Conservation (phyloP, 2,888 invertebrate genomes). For the Chrysodeixis includens region DNA sequence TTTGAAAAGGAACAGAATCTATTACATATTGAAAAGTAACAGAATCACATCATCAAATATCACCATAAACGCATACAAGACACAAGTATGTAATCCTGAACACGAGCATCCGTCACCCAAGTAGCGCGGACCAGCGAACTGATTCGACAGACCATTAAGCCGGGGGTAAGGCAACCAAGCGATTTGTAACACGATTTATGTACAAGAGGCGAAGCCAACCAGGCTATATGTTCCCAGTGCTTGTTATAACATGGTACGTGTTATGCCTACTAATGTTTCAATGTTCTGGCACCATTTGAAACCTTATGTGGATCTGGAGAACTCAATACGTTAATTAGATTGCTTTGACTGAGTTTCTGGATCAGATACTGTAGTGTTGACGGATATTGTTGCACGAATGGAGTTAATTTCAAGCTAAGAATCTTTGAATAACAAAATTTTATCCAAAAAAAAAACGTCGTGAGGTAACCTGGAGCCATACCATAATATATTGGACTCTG, state of each 20-base stretch:
- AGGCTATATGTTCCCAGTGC: conserved; percentile 51
- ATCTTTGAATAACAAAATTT: too few species aligned
- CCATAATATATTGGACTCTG: too few species aligned
- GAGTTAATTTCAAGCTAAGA: too few species aligned
- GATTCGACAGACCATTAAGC: conserved; percentile 63
- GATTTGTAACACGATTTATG: conserved; percentile 67
- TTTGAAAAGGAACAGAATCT: too few species aligned
- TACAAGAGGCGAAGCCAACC: conserved; percentile 41
- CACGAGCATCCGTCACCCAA: conserved; percentile 46
- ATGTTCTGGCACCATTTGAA: background rate
- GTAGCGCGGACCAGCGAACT: conserved; percentile 51
- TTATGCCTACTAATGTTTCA: conserved; percentile 25
- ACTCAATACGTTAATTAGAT: background rate
- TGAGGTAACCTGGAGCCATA: too few species aligned
- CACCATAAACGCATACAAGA: conserved; percentile 33
- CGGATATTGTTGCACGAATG: too few species aligned
- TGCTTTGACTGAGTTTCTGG: background rate
- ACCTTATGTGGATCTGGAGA: background rate
- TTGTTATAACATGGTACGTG: conserved; percentile 27
- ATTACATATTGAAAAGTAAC: too few species aligned
- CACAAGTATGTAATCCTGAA: conserved; percentile 26
- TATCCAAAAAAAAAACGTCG: too few species aligned
- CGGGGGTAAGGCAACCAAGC: conserved; percentile 45
- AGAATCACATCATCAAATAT: conserved; percentile 21
- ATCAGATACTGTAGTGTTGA: background rate